phyloP scores from a whole-genome alignment of 2,113 vertebrate species.

The Ivindomyrus marchei region DNA sequence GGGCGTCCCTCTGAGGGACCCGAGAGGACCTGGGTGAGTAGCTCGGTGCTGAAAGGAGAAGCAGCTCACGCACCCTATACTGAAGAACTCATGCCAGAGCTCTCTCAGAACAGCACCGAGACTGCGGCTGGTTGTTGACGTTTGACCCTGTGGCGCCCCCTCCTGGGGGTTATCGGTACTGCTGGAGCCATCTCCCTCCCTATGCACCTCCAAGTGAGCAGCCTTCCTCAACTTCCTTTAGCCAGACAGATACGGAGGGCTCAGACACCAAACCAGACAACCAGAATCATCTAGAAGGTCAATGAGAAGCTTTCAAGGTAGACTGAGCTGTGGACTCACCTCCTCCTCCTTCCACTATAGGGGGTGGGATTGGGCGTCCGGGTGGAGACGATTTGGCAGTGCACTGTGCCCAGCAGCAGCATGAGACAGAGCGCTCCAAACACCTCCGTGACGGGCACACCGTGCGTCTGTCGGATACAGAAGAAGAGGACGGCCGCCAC shows the following conservation, averaged over 20 bases:
- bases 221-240: constrained; percentile 98
- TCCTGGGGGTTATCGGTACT: constrained; percentile 97
- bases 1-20: neutral
- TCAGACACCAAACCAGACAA: neutral
- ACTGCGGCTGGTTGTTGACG: constrained; percentile 70
- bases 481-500: constrained; percentile 76
- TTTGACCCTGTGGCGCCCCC: constrained; percentile 73
- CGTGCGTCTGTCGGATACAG: constrained; percentile 70
- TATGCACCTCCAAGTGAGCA: constrained; percentile 94
- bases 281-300: neutral
- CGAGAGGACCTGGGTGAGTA: neutral
- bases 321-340: constrained; percentile 51
- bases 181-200: constrained; percentile 98
- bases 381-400: constrained; percentile 98
- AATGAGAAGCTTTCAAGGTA: neutral
- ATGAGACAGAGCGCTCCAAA: constrained; percentile 86
- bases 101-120: constrained; percentile 87
- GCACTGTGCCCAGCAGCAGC: constrained; percentile 92
- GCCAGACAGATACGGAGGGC: constrained; percentile 72
- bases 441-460: constrained; percentile 87
- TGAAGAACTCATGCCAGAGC: constrained; percentile 95
- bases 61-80: constrained; percentile 92
- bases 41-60: constrained; percentile 24
- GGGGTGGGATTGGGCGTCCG: constrained; percentile 80
- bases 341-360: constrained; percentile 83